Conservation (phyloP, 1,140 invertebrate genomes). For the Dufourea novaeangliae region DNA sequence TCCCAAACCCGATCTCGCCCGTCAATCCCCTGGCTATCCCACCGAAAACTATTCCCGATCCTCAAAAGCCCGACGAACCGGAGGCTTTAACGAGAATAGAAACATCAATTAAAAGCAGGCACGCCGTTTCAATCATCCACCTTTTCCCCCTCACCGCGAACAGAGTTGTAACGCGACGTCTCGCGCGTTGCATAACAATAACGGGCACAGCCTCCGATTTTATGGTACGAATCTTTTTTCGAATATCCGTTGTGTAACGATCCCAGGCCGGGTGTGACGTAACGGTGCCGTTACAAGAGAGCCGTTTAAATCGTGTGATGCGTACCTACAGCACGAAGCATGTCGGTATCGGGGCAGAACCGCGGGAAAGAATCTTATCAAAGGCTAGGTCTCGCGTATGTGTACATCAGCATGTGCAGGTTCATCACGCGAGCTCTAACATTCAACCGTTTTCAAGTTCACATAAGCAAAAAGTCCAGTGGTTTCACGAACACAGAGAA, state of each 20-base stretch:
- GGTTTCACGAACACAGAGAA: not conserved
- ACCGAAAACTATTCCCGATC: not conserved
- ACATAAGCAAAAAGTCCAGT: too few species aligned
- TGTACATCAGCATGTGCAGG: not conserved
- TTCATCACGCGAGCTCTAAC: not conserved
- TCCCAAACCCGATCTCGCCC: not conserved
- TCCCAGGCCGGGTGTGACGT: slow-evolving; percentile 22
- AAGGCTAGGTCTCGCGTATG: too few species aligned
- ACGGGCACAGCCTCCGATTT: slow-evolving; percentile 25
- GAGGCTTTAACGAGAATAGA: not conserved
- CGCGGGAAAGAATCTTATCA: not conserved
- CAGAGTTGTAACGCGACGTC: not conserved
- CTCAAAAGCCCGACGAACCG: not conserved
- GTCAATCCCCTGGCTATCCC: not conserved
- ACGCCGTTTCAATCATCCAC: not conserved
- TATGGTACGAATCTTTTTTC: slow-evolving; percentile 16
- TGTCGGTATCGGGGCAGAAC: slow-evolving; percentile 3
- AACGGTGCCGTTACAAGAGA: slow-evolving; percentile 14
- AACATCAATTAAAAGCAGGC: not conserved
- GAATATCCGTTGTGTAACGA: slow-evolving; percentile 25
- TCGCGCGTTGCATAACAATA: slow-evolving; percentile 33
- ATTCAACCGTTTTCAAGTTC: not conserved
- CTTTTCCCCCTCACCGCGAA: not conserved
- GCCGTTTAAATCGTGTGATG: slow-evolving; percentile 41
- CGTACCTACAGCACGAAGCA: not conserved